phyloP scores from a whole-genome alignment of 2,113 vertebrate species.

The Triplophysa dalaica region DNA sequence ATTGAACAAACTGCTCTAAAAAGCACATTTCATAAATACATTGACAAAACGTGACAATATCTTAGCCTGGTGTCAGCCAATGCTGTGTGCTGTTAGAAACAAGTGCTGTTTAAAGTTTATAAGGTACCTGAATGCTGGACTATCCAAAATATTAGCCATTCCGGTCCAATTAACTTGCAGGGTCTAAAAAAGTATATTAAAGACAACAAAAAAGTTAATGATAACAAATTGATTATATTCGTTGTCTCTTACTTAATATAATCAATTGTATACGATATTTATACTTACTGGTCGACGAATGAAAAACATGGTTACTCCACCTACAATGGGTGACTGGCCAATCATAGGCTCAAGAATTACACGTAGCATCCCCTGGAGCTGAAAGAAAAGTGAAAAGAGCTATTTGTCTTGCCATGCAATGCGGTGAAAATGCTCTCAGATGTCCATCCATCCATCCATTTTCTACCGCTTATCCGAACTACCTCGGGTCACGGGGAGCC shows the following conservation, averaged over 20 bases:
- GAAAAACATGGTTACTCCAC: constrained; percentile 93
- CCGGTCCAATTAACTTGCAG: constrained; percentile 94
- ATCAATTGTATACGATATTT: neutral
- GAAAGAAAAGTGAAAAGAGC: constrained; percentile 29
- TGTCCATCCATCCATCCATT: too few relatives aligned
- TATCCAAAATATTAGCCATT: constrained; percentile 88
- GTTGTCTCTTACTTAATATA: neutral
- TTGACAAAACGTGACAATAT: too few relatives aligned
- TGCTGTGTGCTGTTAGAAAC: neutral
- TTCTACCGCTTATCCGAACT: too few relatives aligned
- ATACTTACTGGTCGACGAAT: constrained; percentile 89
- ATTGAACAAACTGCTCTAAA: too few relatives aligned
- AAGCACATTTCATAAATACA: too few relatives aligned
- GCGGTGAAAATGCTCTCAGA: neutral
- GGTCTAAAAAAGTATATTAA: constrained; percentile 57
- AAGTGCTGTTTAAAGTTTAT: neutral
- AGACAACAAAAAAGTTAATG: neutral
- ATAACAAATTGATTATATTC: neutral
- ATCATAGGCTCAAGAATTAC: constrained; percentile 90
- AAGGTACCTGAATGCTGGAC: constrained; percentile 85
- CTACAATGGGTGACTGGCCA: constrained; percentile 83
- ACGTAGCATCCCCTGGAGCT: constrained; percentile 87
- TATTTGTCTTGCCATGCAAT: too few relatives aligned
- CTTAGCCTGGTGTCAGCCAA: too few relatives aligned
- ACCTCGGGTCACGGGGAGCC: too few relatives aligned